Evolutionary conservation across 2,113 vertebrate species (phyloP), one percentile per base, ranked within the genome.

Genomic region (Myotis lucifugus): DNA sequence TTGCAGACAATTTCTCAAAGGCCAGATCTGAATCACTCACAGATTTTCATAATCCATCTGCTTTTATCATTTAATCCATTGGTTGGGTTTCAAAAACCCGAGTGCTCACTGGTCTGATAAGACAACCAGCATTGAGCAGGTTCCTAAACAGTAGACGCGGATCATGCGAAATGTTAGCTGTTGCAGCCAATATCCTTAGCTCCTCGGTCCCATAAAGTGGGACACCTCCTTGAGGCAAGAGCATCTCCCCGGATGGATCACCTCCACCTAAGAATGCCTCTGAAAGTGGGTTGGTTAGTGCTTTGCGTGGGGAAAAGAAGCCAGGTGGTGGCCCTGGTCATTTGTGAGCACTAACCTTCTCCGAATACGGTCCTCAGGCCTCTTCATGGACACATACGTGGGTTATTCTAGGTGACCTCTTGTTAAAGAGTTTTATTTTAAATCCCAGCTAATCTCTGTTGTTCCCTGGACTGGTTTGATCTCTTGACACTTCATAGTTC

Each of bases 361-460:
- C 97, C 94, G 84, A 94, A 94, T 74, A 19, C 59, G 88, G 84
- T 96, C 95, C 96, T 94, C 94, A 59, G 46, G 87, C 48, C 95
- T 98, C 97, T 95, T 97, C 59, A 88, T 3, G 40, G 97, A 91
- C 61, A 95, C 97, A 96, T 96, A 89, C 40, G 72, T 2, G 88
- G 72, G 95, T 96, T 98, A 98, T 95, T 98, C 98, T 98, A 98
- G 98, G 97, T 94, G 81, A 97, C 97, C 88, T 97, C 83, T 97
- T 93, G 79, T 91, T 96, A 95, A 96, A 94, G 85, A 97, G 96
- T 98, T 98, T 98, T 98, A 98, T 97, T 98, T 98, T 98, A 98
- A 98, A 97, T 97, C 96, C 93, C 95, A 94, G 95, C 97, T 98
- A 98, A 98, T 98, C 98, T 98, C 95, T 87, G 95, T 95, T 95